Base-by-base conservation (phyloP, 1,140 invertebrate genomes). In the Apis laboriosa region DNA sequence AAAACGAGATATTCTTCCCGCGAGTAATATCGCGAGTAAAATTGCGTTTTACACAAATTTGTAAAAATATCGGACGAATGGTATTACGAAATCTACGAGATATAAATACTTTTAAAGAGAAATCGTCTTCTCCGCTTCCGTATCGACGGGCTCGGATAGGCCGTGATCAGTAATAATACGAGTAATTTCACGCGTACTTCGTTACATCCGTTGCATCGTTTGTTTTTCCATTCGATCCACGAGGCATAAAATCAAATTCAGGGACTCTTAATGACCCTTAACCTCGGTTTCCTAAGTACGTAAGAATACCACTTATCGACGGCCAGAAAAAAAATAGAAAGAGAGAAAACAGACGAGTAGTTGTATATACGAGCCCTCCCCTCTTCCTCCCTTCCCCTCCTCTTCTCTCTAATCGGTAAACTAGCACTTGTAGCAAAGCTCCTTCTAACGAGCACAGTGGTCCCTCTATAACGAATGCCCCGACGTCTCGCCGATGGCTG, bases 271-370 rank as follows among this genome's bases (percentile, higher is more conserved):
- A 75, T 56, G 53, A 71, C n/a, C 7, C 71, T 75, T 34, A 60
- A 74, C 70, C 70, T 72, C 28, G 70, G 51, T 74, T 34, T 81
- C 21, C 55, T 34, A n/a, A 67, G 55, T 7, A 60, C 55, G 24
- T 75, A 66, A 81, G 72, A 67, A 81, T 67, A 76, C 63, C 72
- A 76, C 72, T 81, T 81, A 76, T 76, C 43, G 61, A 34, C n/a
- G 19, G 63, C 12, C 19, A 43, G 1, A 67, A 76, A 81, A 81
- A 77, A 66, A 8, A n/a, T 24, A 51, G 15, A 15, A n/a, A 15
- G 15, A 28, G 9, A 63, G 58, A 63, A 24, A 72, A 64, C 61
- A 80, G 43, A 53, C 53, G 73, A 76, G 73, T 28, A 68, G 73
- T 53, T 56, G 63, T 81, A 51, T 76, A 80, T 15, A 49, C 24